Evolutionary conservation across 1,140 invertebrate species (phyloP), one percentile per base, ranked within the genome.

Genomic region (Hyposmocoma kahamanoa): DNA sequence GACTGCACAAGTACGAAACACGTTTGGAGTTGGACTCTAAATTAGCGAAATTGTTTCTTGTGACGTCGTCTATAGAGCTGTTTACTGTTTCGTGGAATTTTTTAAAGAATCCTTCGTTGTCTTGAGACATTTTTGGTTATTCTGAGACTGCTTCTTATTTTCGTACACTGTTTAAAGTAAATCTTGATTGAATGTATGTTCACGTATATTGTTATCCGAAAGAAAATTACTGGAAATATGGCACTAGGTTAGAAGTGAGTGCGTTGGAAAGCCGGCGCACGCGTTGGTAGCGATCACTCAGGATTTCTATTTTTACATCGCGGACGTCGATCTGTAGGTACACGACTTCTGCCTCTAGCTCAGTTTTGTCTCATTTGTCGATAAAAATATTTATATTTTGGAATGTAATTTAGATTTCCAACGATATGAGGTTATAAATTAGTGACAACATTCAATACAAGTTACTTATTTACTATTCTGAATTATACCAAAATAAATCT

Each of bases 21-120:
- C 80, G 68, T 51, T 79, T 79, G 28, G 67, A 53, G 59, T 82
- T 77, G 2, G 65, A 60, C 65, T 85, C 82, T 59, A 85, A 72
- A 79, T 85, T 85, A 8, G 77, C 72, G 56, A 85, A 85, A 60
- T 85, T 85, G 53, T 83, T 85, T 48, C 55, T 68, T 39, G 62
- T 62, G 15, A 84, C 73, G 39, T 85, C 78, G 54, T 85, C 82
- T 44, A 85, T 55, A 28, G 47, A 49, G n/a, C 50, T 59, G 50
- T 67, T 77, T 46, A 85, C 67, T 17, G 60, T 67, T 56, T 84
- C 76, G 50, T 84, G 78, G 55, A 85, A 77, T 34, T 71, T 74
- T 58, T 70, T 80, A 46, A 85, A 82, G 59, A 85, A 85, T 13
- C 78, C 78, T 17, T 70, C 65, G 28, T 56, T 68, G 39, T 71